These are phyloP conservation scores for Kryptopterus vitreolus DNA, from an alignment of 2,797 vertebrate species.

Conservation along the genomic window DNA sequence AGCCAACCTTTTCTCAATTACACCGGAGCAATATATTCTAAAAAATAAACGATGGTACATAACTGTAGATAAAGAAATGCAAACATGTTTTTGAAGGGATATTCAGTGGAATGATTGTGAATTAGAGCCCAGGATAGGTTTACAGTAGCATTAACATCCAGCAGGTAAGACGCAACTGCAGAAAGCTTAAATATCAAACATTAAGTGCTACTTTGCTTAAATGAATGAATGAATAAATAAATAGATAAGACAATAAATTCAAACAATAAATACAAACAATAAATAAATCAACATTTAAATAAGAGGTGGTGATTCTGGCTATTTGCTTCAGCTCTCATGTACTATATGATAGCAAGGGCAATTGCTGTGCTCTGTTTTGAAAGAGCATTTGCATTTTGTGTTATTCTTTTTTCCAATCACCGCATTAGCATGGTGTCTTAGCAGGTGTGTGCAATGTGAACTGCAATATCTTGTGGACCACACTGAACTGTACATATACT, in stretches of 20 bases:
- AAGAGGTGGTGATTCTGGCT: not conserved
- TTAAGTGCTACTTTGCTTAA: no score
- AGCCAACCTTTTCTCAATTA: not conserved
- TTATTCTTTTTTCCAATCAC: not conserved
- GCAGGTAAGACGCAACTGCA: not conserved
- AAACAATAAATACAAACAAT: no score
- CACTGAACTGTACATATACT: not conserved
- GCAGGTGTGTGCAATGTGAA: not conserved
- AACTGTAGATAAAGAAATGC: not conserved
- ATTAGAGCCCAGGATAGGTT: not conserved
- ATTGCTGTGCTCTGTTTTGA: not conserved
- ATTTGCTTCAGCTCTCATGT: not conserved
- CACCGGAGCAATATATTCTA: not conserved
- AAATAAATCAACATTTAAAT: no score
- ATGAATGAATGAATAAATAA: no score
- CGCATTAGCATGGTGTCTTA: not conserved
- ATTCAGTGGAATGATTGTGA: not conserved
- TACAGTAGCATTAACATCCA: not conserved
- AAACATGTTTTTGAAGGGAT: not conserved
- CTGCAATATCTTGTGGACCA: not conserved
- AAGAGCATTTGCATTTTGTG: not conserved
- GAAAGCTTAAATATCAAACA: not conserved
- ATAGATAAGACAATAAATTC: no score
- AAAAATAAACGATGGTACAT: not conserved
- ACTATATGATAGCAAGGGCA: not conserved